phyloP scores from a whole-genome alignment of 2,113 vertebrate species.

The Litocranius walleri region DNA sequence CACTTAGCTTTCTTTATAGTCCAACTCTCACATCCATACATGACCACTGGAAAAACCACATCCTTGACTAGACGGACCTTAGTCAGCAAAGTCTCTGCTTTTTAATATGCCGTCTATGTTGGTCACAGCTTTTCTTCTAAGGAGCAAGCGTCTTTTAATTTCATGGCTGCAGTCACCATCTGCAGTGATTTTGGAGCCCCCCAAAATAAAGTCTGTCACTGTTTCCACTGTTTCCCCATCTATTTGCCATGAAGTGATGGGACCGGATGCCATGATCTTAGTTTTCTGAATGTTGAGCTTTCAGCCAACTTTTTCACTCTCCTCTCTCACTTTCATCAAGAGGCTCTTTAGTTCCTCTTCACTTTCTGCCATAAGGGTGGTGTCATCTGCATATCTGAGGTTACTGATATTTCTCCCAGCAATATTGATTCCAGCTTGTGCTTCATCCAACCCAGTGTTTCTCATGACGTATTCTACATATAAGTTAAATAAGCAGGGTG shows the following conservation, averaged over 20 bases:
- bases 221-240: background rate
- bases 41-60: background rate
- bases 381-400: background rate
- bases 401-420: background rate
- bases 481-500: background rate
- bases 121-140: background rate
- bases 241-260: background rate
- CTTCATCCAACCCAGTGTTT: background rate
- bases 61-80: background rate
- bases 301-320: background rate
- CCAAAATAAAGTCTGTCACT: rapidly evolving
- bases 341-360: background rate
- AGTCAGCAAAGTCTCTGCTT: background rate
- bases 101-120: background rate
- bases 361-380: background rate
- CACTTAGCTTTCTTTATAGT: background rate
- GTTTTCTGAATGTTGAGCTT: background rate
- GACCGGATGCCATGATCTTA: background rate
- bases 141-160: background rate
- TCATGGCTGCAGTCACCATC: background rate
- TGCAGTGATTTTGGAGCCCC: background rate
- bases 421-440: background rate
- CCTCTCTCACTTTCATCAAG: background rate
- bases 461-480: background rate
- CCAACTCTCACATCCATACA: background rate